phyloP scores from a whole-genome alignment of 2,113 vertebrate genomes.

The Neodontobutis hainanensis region DNA sequence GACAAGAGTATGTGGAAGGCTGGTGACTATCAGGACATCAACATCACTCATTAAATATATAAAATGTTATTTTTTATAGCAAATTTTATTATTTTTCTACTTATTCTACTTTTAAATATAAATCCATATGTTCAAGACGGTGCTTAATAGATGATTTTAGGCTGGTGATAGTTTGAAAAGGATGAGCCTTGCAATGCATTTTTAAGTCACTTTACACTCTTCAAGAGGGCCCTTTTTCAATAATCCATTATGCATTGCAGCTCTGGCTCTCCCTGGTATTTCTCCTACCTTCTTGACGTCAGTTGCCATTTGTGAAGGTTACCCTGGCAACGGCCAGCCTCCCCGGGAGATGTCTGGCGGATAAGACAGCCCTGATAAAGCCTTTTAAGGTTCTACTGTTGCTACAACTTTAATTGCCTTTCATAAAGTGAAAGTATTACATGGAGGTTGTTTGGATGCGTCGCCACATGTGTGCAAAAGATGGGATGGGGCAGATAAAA shows the following conservation, averaged over 20 bases:
- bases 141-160: too few species aligned
- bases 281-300: conserved; percentile 91
- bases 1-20: conserved; percentile 42
- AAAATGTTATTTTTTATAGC: too few species aligned
- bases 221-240: conserved; percentile 74
- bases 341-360: conserved; percentile 85
- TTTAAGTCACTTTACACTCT: conserved; percentile 78
- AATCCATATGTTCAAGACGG: too few species aligned
- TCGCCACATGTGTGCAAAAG: conserved; percentile 39
- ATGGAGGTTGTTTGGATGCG: conserved; percentile 16
- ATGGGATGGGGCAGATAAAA: conserved; percentile 30
- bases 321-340: conserved; percentile 88
- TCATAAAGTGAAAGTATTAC: conserved; percentile 63
- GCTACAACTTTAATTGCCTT: conserved; percentile 74
- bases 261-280: conserved; percentile 82
- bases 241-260: conserved; percentile 86
- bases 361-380: conserved; percentile 84
- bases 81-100: too few species aligned
- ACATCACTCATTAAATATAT: background rate
- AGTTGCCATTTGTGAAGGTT: conserved; percentile 91
- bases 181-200: conserved; percentile 53
- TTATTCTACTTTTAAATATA: too few species aligned
- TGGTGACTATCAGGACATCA: conserved; percentile 19
- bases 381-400: conserved; percentile 82
- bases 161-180: background rate